A percentile compares a stretch with the other conserved stretches of the same genome.
phyloP scores from a whole-genome alignment of 1,140 invertebrate species.

The Elymnias hypermnestra region DNA sequence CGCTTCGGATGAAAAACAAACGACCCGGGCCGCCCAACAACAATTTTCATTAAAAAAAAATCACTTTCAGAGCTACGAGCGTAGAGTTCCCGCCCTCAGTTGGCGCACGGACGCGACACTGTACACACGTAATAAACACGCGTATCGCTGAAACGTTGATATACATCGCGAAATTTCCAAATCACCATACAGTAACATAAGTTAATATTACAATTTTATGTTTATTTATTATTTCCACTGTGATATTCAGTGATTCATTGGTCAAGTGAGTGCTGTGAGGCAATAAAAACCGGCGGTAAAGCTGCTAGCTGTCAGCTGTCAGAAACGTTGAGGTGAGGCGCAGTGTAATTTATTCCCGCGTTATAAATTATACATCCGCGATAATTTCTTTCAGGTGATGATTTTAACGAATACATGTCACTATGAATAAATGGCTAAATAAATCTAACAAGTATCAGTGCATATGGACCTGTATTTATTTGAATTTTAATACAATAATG shows the following conservation, averaged over 20 bases:
- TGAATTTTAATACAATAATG: no score
- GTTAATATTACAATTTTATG: no score
- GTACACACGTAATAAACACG: neutral
- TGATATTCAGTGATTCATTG: conserved; percentile 11
- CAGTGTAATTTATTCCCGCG: conserved; percentile 9
- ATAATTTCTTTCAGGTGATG: neutral
- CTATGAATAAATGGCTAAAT: no score
- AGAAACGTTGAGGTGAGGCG: conserved; percentile 18
- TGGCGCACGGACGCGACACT: neutral
- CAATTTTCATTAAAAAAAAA: conserved; percentile 7
- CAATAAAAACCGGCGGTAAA: conserved; percentile 7
- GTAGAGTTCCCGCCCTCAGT: conserved; percentile 6
- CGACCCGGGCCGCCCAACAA: neutral
- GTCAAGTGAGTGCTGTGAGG: conserved; percentile 6
- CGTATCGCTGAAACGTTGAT: neutral
- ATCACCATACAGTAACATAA: no score
- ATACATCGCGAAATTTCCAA: conserved; percentile 1
- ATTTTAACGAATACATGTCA: neutral
- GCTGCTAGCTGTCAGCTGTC: conserved; percentile 18
- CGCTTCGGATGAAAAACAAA: conserved; percentile 5
- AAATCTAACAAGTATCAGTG: no score
- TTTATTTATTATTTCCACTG: conserved; percentile 3
- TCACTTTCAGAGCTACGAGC: conserved; percentile 1
- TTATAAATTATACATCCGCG: conserved; percentile 18
- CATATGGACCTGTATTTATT: no score